Evolutionary conservation across 2,888 invertebrate species (phyloP).

Genomic region (Harpagoxenus sublaevis): DNA sequence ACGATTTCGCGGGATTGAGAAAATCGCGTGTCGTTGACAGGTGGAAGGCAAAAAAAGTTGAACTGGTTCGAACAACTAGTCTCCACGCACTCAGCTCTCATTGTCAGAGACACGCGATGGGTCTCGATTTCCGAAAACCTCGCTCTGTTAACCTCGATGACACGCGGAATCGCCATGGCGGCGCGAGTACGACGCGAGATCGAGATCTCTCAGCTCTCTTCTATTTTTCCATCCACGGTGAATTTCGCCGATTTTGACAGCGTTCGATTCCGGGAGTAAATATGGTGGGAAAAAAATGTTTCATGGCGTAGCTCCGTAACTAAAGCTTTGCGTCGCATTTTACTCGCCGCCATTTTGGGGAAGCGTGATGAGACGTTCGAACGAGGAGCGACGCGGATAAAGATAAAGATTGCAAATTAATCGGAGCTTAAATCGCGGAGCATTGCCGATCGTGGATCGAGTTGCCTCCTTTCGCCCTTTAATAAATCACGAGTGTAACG

Average conservation of each 20-base stretch:
- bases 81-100: background rate
- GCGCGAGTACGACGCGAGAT: background rate
- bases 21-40: background rate
- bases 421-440: background rate
- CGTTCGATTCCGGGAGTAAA: conserved; percentile 3
- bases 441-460: background rate
- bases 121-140: background rate
- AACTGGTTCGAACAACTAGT: background rate
- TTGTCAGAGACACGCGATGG: background rate
- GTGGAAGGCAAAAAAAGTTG: background rate
- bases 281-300: background rate
- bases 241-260: background rate
- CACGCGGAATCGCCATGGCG: too few relatives aligned
- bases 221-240: too few relatives aligned
- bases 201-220: background rate
- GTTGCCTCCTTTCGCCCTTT: too few relatives aligned
- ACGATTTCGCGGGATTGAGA: background rate
- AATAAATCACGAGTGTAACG: background rate
- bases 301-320: background rate
- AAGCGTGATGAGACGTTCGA: background rate
- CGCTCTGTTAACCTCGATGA: background rate
- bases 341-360: conserved; percentile 11
- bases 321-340: background rate
- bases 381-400: background rate
- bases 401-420: background rate